Conservation (phyloP, 1,140 invertebrate genomes). For the Bilobella aurantiaca region DNA sequence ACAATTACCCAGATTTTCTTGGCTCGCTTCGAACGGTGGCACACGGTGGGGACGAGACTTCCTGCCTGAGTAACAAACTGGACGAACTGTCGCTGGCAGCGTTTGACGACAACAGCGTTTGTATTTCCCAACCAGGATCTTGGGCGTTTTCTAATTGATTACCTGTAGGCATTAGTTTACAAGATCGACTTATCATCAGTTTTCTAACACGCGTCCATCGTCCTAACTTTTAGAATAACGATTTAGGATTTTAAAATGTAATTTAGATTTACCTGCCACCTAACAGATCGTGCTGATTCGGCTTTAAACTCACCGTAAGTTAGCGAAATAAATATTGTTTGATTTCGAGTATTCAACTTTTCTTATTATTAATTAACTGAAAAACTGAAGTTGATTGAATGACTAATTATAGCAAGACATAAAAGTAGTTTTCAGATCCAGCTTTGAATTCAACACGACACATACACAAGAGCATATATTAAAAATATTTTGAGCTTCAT, state of each 20-base stretch:
- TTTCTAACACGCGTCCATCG: too few relatives aligned
- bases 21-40: conserved; percentile 43
- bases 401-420: too few relatives aligned
- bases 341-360: neutral
- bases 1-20: conserved; percentile 42
- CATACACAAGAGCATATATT: too few relatives aligned
- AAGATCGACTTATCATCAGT: too few relatives aligned
- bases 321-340: neutral
- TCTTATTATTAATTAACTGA: neutral
- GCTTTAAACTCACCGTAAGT: neutral
- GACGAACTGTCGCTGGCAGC: conserved; percentile 74
- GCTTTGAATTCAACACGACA: too few relatives aligned
- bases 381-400: too few relatives aligned
- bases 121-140: conserved; percentile 30
- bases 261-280: too few relatives aligned
- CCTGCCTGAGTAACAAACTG: conserved; percentile 67
- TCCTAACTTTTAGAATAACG: too few relatives aligned
- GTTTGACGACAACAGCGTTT: conserved; percentile 67
- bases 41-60: conserved; percentile 41
- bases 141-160: conserved; percentile 33
- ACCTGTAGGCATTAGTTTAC: neutral
- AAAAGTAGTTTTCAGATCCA: too few relatives aligned
- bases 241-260: too few relatives aligned
- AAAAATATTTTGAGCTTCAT: too few relatives aligned
- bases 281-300: neutral